Percentiles rank a stretch among this genome's conserved stretches.
phyloP scores from a whole-genome alignment of 2,888 invertebrate species.

The Cantharis lateralis region DNA sequence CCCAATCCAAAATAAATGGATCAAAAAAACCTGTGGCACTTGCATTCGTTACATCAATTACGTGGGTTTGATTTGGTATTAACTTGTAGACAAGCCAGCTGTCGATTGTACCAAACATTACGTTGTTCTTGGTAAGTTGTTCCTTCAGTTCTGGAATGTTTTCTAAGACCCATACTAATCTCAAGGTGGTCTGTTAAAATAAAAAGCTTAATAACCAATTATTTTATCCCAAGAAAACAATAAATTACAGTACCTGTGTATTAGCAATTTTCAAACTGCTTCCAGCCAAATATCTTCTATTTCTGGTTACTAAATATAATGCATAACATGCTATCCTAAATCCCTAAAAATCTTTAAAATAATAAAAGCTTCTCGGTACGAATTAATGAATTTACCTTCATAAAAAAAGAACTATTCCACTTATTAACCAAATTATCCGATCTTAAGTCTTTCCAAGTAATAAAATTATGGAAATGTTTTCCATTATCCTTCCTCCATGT shows the following conservation, averaged over 20 bases:
- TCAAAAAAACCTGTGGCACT: conserved; percentile 93
- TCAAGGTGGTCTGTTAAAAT: conserved; percentile 68
- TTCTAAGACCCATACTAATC: conserved; percentile 79
- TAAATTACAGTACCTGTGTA: conserved; percentile 68
- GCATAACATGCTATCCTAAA: conserved; percentile 69
- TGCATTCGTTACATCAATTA: conserved; percentile 89
- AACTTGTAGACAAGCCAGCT: conserved; percentile 91
- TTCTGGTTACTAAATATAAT: conserved; percentile 77
- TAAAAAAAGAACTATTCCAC: conserved; percentile 61
- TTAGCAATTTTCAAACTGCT: conserved; percentile 85
- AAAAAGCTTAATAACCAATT: not conserved
- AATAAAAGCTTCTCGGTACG: not conserved
- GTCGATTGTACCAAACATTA: conserved; percentile 87
- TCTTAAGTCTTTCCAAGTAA: conserved; percentile 73
- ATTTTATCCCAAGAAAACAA: not conserved
- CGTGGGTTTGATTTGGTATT: conserved; percentile 66
- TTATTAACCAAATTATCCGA: conserved; percentile 59
- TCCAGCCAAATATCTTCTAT: conserved; percentile 80
- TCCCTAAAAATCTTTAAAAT: conserved; percentile 54
- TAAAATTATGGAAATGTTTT: conserved; percentile 66
- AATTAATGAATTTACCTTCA: conserved; percentile 53
- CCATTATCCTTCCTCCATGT: conserved; percentile 68
- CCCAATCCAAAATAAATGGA: conserved; percentile 89
- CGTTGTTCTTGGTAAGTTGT: conserved; percentile 66
- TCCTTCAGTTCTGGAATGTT: conserved; percentile 71